phyloP scores from a whole-genome alignment of 2,888 invertebrate species.

The Bedellia somnulentella region DNA sequence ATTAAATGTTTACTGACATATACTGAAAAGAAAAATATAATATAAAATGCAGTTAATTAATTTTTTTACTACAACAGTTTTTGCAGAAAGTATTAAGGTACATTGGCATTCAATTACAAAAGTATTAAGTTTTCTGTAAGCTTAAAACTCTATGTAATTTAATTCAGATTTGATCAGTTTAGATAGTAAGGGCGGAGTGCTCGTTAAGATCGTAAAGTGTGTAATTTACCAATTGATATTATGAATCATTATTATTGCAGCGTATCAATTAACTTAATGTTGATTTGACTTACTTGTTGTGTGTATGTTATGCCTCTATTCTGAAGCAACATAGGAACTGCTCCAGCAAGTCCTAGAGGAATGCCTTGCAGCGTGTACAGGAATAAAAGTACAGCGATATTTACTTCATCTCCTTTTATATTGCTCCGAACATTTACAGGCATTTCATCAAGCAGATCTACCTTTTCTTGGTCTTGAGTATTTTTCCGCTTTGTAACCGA shows the following conservation, averaged over 20 bases:
- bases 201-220: too few species aligned
- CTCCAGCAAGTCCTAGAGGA: conserved; percentile 90
- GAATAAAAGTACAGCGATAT: conserved; percentile 85
- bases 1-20: too few species aligned
- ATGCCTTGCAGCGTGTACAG: conserved; percentile 94
- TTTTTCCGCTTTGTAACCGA: conserved; percentile 43
- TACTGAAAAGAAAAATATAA: too few species aligned
- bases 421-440: too few species aligned
- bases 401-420: conserved; percentile 74
- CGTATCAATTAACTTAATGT: too few species aligned
- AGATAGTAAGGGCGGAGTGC: too few species aligned
- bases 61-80: not conserved
- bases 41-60: not conserved
- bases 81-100: not conserved
- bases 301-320: conserved; percentile 91
- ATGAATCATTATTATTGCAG: too few species aligned
- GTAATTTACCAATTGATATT: too few species aligned
- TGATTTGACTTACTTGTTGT: conserved; percentile 69
- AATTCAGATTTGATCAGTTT: too few species aligned
- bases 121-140: too few species aligned
- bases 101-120: not conserved
- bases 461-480: conserved; percentile 31
- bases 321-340: conserved; percentile 94
- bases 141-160: too few species aligned
- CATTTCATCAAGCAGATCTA: conserved; percentile 36